Percentiles rank a stretch among this genome's conserved stretches.
These are phyloP conservation scores for Poecilia wingei DNA, from an alignment of 2,797 vertebrate species.

Conservation along the genomic window DNA sequence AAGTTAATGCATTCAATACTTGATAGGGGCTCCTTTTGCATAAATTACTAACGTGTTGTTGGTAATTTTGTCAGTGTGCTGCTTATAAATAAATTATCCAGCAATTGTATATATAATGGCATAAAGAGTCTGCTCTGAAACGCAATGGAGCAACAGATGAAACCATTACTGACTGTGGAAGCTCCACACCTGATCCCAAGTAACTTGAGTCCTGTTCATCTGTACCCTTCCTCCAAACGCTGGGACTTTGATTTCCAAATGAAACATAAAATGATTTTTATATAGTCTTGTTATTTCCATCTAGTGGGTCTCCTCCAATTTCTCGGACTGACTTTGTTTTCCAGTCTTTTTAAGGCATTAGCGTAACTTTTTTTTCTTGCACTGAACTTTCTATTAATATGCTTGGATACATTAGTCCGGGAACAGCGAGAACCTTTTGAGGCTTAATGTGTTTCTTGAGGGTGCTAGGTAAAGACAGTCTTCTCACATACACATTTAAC, in stretches of 20 bases:
- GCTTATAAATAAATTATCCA: background rate
- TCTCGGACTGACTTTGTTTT: background rate
- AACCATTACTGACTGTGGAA: background rate
- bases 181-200: background rate
- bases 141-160: background rate
- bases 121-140: background rate
- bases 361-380: background rate
- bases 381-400: background rate
- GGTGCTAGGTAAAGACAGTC: background rate
- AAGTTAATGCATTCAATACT: background rate
- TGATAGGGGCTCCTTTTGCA: background rate
- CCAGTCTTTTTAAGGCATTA: background rate
- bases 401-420: background rate
- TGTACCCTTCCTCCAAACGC: background rate
- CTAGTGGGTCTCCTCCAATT: background rate
- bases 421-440: background rate
- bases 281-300: background rate
- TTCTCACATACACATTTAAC: background rate
- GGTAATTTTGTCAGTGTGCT: background rate
- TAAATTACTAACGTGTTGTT: background rate
- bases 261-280: background rate
- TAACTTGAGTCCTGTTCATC: background rate
- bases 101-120: background rate
- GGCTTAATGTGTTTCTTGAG: background rate
- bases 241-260: background rate